Percentiles rank a stretch among this genome's conserved stretches.
Conservation (phyloP, 1,140 invertebrate genomes). For the Drosophila athabasca region DNA sequence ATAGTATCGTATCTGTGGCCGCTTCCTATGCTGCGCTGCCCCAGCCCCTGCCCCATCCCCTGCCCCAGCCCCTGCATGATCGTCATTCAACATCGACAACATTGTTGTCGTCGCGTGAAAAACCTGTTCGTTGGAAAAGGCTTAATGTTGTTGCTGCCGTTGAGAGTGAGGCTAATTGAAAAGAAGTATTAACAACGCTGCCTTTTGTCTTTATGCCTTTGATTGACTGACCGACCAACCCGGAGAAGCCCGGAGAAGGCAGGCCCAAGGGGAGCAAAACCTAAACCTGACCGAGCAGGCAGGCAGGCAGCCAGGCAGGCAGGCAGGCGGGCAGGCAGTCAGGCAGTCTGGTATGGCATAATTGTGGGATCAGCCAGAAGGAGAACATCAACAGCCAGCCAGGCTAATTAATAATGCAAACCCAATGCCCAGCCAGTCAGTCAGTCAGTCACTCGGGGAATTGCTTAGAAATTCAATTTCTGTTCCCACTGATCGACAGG, state of each 20-base stretch:
- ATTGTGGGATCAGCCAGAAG: conserved; percentile 69
- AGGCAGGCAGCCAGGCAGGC: conserved; percentile 60
- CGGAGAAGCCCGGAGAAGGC: conserved; percentile 30
- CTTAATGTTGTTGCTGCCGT: conserved; percentile 54
- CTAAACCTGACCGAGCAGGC: conserved; percentile 31
- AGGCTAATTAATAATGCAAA: conserved; percentile 76
- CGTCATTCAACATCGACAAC: conserved; percentile 39
- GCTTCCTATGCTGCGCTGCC: conserved; percentile 30
- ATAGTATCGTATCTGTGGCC: conserved; percentile 52
- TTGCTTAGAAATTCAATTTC: conserved; percentile 58
- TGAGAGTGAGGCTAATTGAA: conserved; percentile 71
- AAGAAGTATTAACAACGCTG: conserved; percentile 77
- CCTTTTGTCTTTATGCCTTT: conserved; percentile 73
- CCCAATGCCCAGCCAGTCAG: conserved; percentile 53
- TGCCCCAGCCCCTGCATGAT: conserved; percentile 22
- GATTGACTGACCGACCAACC: conserved; percentile 71
- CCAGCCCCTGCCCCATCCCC: not conserved
- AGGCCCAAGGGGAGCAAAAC: not conserved
- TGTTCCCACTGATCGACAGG: conserved; percentile 62
- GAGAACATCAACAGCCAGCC: conserved; percentile 24
- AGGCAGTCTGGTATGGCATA: conserved; percentile 65
- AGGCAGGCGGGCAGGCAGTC: conserved; percentile 67
- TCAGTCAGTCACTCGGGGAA: conserved; percentile 43
- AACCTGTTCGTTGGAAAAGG: conserved; percentile 74
- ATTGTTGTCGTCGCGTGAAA: conserved; percentile 65